Percentiles rank a stretch among this genome's conserved stretches.
Conservation (phyloP, 2,888 invertebrate genomes). For the Caenorhabditis sp. region DNA sequence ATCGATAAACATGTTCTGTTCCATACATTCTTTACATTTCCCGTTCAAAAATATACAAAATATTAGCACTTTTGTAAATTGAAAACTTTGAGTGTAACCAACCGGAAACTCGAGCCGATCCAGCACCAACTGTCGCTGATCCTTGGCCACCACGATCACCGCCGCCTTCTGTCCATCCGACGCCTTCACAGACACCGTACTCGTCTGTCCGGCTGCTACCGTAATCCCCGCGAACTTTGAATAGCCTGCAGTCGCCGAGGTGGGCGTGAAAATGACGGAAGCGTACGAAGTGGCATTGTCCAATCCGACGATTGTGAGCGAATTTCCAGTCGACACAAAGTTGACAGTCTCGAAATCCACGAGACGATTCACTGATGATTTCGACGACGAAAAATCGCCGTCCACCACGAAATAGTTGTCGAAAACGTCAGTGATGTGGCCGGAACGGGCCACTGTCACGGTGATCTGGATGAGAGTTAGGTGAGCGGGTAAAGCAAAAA, state of each 20-base stretch:
- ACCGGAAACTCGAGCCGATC: neutral
- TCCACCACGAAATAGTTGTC: conserved; percentile 34
- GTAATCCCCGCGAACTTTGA: conserved; percentile 15
- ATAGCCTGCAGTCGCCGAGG: neutral
- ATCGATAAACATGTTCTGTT: neutral
- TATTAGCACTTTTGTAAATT: neutral
- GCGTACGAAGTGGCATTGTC: conserved; percentile 10
- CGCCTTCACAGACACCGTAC: neutral
- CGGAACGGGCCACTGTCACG: conserved; percentile 18
- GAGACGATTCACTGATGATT: conserved; percentile 10
- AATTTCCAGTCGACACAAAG: conserved; percentile 25
- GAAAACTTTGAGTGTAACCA: neutral
- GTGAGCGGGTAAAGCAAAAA: no score
- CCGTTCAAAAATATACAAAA: no score
- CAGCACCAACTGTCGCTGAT: conserved; percentile 8
- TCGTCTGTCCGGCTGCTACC: neutral
- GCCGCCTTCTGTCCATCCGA: conserved; percentile 5
- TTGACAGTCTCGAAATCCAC: conserved; percentile 10
- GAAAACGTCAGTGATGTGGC: conserved; percentile 18
- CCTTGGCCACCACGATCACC: conserved; percentile 21
- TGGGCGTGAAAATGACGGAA: conserved; percentile 7
- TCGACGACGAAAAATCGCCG: conserved; percentile 19
- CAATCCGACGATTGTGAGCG: conserved; percentile 27
- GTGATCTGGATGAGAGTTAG: conserved; percentile 32
- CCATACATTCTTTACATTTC: no score